Conservation (phyloP, 2,888 invertebrate species). For the Andricus curvator region DNA sequence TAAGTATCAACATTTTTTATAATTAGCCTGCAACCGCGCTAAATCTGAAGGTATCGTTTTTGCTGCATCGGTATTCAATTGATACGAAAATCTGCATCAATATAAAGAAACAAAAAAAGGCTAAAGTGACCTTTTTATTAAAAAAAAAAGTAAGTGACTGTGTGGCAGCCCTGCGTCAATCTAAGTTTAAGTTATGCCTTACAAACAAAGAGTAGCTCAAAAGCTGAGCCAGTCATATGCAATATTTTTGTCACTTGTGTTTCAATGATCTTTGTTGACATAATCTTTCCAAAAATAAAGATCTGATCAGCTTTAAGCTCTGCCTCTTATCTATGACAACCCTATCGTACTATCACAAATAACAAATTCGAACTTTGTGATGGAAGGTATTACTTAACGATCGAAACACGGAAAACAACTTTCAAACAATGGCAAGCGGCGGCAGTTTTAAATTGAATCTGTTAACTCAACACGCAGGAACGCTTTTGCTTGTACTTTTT, state of each 20-base stretch:
- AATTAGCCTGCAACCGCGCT: too few species aligned
- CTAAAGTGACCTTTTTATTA: too few species aligned
- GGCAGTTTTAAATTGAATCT: conserved; percentile 54
- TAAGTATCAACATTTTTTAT: too few species aligned
- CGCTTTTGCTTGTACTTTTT: conserved; percentile 76
- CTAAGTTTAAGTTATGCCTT: neutral
- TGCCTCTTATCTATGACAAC: neutral
- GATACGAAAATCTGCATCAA: too few species aligned
- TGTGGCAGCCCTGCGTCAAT: neutral
- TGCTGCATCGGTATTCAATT: too few species aligned
- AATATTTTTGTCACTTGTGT: neutral
- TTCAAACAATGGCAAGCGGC: conserved; percentile 53
- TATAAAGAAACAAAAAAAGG: too few species aligned
- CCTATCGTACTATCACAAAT: conserved; percentile 63
- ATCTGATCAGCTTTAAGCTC: neutral
- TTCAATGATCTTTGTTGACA: neutral
- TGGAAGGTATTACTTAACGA: conserved; percentile 57
- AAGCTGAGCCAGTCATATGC: neutral
- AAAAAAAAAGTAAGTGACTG: too few species aligned
- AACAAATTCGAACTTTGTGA: conserved; percentile 63
- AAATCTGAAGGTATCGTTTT: too few species aligned
- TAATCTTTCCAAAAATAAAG: conserved; percentile 20
- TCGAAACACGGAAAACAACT: conserved; percentile 55
- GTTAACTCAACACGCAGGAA: conserved; percentile 76
- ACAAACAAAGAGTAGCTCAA: neutral